Evolutionary conservation across 2,113 vertebrate species (phyloP).

Genomic region (crab-eating macaque (Macaca fascicularis)): DNA sequence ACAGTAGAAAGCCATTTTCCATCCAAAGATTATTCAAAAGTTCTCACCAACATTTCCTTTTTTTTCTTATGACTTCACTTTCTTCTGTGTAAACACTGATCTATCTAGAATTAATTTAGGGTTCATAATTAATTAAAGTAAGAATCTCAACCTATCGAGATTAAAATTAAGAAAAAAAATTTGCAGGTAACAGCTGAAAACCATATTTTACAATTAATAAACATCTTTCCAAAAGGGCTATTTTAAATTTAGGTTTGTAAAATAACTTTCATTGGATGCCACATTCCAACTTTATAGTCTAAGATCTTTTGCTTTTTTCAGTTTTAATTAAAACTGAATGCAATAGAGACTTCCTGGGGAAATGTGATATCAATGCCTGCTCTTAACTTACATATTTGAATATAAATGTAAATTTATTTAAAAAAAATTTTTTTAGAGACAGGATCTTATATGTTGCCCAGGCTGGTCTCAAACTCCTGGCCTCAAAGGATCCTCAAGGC

Average conservation of each 20-base stretch:
- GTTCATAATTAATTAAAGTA: background rate
- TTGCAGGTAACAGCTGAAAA: background rate
- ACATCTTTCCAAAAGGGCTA: background rate
- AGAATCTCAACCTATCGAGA: background rate
- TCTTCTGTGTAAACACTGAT: conserved; percentile 6
- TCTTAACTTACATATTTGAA: background rate
- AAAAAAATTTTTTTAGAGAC: background rate
- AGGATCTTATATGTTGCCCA: background rate
- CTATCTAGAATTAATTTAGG: background rate
- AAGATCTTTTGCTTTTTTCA: conserved; percentile 14
- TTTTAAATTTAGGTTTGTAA: background rate
- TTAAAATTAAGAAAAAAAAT: conserved; percentile 30
- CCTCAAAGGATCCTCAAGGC: background rate
- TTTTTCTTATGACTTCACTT: background rate
- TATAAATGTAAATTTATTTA: background rate
- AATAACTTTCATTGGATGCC: background rate
- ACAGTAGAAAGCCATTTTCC: background rate
- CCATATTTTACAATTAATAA: background rate
- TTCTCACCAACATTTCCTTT: background rate
- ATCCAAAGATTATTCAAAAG: background rate
- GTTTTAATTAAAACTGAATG: conserved; percentile 6
- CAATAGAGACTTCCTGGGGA: background rate
- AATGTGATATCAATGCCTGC: background rate
- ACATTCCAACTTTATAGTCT: background rate
- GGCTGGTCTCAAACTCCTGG: background rate